These are phyloP conservation scores for Penaeus japonicus DNA, from an alignment of 1,140 invertebrate genomes.

Conservation along the genomic window DNA sequence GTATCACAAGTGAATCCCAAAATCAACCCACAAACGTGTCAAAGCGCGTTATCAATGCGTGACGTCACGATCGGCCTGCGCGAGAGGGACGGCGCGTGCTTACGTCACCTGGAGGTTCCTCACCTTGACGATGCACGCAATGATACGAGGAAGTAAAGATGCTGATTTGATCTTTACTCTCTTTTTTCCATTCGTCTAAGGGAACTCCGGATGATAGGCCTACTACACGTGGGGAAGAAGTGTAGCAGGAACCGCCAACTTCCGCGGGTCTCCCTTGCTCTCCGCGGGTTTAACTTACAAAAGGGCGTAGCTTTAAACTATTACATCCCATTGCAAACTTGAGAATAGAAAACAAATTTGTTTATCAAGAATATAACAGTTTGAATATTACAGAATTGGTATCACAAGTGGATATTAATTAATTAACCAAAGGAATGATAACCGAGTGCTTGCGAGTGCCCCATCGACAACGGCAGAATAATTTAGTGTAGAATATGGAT, in stretches of 20 bases:
- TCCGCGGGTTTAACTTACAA: slow-evolving; percentile 28
- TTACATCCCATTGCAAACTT: slow-evolving; percentile 26
- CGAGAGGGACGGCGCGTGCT: too few species aligned
- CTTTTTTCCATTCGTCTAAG: not conserved
- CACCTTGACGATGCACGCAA: too few species aligned
- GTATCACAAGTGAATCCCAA: too few species aligned
- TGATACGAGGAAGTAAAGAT: too few species aligned
- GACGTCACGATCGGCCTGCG: too few species aligned
- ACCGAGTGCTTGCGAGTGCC: slow-evolving; percentile 17
- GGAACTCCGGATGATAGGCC: not conserved
- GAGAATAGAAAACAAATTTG: slow-evolving; percentile 36
- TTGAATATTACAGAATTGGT: slow-evolving; percentile 54
- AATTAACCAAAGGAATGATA: slow-evolving; percentile 13
- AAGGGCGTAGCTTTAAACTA: slow-evolving; percentile 29
- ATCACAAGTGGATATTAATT: slow-evolving; percentile 42
- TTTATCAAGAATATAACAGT: slow-evolving; percentile 55
- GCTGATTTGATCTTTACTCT: too few species aligned
- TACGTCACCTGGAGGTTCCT: too few species aligned
- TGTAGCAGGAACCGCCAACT: not conserved
- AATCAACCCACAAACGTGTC: too few species aligned
- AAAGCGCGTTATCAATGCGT: too few species aligned
- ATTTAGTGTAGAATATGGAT: slow-evolving; percentile 2
- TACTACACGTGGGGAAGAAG: not conserved
- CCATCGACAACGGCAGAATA: not conserved
- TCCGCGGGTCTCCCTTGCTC: slow-evolving; percentile 9